Base-by-base conservation (phyloP, 2,888 invertebrate species). In the Microctonus aethiopoides region DNA sequence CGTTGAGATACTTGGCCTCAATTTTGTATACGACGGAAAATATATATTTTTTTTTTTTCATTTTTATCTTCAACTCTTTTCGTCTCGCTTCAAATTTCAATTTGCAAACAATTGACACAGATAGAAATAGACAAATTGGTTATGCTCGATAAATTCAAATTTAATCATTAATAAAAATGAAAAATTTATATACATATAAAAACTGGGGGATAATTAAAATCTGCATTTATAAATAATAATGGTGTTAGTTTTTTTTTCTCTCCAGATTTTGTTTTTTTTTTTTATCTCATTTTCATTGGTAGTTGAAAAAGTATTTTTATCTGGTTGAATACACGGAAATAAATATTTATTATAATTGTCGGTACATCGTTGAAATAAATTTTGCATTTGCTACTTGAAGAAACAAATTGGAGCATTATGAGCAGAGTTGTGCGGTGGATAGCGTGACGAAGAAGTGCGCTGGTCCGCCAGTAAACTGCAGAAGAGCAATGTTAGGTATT, bases 391-490 rank as follows among this genome's bases (percentile, higher is more conserved):
- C n/a, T 54, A 29, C 32, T 72, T 68, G 79, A 81, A 46, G 76
- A 41, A 73, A 72, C 51, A 93, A 94, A 76, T 87, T 96, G 79
- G 95, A 96, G 85, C 92, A 92, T 87, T 96, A 95, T 87, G 96
- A 96, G 86, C 95, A 96, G 85, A 94, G 94, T 78, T 97, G 96
- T 86, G 95, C 96, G 0, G 95, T 96, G 63, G 96, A 96, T 84
- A 94, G 94, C 67, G 93, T 94, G 60, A 96, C 96, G 34, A 94
- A 94, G 83, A 94, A 95, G 78, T 97, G 96, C 83, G 95, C 95
- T 0, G 95, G 95, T 0, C 92, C 94, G 0, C 92, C 94, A 0
- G 90, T 92, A n/a, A 93, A 93, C 59, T 97, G 97, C 87, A 90
- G 96, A 60, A 90, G 91, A 64, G 95, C 96, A 3, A 93, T 96